A percentile compares a stretch with the other conserved stretches of the same genome.
These are phyloP conservation scores for Lithobius niger DNA, from an alignment of 1,140 invertebrate genomes.

Conservation along the genomic window DNA sequence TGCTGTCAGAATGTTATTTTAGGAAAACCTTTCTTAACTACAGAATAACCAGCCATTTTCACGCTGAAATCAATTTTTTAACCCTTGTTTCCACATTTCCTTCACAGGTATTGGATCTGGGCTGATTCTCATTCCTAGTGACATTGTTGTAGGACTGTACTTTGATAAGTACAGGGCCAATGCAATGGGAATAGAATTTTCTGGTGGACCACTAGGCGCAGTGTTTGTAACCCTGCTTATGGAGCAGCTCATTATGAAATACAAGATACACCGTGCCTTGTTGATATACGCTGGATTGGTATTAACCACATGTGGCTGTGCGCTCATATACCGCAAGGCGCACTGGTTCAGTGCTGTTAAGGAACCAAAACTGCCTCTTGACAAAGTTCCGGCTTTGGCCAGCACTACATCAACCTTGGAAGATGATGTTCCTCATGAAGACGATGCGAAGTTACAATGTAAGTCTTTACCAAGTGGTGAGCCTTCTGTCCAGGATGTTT, in stretches of 20 bases:
- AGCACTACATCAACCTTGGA: background rate
- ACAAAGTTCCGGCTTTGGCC: background rate
- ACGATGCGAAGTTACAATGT: too few species aligned
- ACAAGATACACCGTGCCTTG: background rate
- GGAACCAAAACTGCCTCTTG: background rate
- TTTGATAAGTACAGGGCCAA: background rate
- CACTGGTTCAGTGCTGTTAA: background rate
- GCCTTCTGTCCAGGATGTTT: too few species aligned
- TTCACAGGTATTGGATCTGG: background rate
- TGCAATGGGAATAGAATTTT: background rate
- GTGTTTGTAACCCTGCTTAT: background rate
- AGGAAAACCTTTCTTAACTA: too few species aligned
- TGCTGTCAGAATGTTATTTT: too few species aligned
- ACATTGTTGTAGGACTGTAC: background rate
- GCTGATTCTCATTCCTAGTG: background rate
- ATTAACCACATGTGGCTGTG: background rate
- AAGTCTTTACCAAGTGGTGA: too few species aligned
- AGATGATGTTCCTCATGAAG: too few species aligned
- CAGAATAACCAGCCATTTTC: too few species aligned
- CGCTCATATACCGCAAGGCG: background rate
- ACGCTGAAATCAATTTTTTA: too few species aligned
- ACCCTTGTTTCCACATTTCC: too few species aligned
- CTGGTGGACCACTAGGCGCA: background rate
- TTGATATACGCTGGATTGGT: background rate
- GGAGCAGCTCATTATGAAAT: background rate